A percentile compares a stretch with the other conserved stretches of the same genome.
Conservation (phyloP, 2,888 invertebrate genomes). For the Laothoe populi region DNA sequence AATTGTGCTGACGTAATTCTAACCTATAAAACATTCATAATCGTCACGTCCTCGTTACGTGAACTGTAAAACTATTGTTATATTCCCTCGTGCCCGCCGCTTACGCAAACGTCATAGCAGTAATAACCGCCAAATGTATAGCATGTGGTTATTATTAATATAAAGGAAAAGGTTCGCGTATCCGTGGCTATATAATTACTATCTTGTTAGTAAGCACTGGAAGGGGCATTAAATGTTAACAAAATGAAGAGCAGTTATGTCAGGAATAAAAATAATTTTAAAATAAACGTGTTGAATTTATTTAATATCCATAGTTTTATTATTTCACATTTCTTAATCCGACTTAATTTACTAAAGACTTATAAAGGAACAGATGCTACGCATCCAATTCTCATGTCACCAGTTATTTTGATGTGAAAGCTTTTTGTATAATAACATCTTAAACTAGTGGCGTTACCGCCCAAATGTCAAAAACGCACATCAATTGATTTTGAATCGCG, state of each 20-base stretch:
- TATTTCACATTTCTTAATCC: conserved; percentile 24
- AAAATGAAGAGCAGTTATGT: conserved; percentile 35
- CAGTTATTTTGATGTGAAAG: too few relatives aligned
- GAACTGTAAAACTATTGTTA: conserved; percentile 28
- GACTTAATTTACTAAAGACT: neutral
- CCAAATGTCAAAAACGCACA: too few relatives aligned
- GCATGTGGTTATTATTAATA: conserved; percentile 47
- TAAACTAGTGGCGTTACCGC: too few relatives aligned
- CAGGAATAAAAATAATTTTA: conserved; percentile 64
- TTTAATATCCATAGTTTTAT: conserved; percentile 30
- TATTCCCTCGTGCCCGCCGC: conserved; percentile 37
- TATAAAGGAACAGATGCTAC: too few relatives aligned
- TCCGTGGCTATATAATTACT: conserved; percentile 4
- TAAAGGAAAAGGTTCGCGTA: conserved; percentile 27
- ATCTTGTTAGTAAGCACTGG: neutral
- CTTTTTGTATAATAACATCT: too few relatives aligned
- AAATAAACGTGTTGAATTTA: conserved; percentile 28
- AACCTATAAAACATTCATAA: too few relatives aligned
- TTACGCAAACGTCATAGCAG: conserved; percentile 41
- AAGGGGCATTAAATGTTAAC: neutral
- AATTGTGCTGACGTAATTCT: too few relatives aligned
- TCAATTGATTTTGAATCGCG: too few relatives aligned
- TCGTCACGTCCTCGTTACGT: conserved; percentile 37
- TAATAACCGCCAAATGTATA: conserved; percentile 45
- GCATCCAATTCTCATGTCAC: too few relatives aligned